Evolutionary conservation across 2,888 invertebrate species (phyloP).

Genomic region (Xestia c-nigrum): DNA sequence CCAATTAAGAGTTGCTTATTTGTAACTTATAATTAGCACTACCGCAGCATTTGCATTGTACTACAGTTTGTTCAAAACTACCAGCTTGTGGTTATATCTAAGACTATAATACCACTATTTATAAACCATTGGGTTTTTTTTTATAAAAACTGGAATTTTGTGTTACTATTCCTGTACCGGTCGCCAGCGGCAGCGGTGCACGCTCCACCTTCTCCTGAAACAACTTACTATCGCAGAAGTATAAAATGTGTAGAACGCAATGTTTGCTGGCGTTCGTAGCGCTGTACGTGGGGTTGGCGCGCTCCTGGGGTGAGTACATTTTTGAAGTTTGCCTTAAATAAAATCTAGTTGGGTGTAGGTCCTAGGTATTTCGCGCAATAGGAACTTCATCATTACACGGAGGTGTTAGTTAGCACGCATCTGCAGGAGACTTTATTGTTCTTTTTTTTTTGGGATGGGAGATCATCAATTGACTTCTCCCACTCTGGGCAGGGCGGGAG

Average conservation of each 20-base stretch:
- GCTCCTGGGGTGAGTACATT: constrained; percentile 83
- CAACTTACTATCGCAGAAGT: background rate
- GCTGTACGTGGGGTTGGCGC: constrained; percentile 76
- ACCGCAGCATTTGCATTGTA: background rate
- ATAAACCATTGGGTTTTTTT: no score
- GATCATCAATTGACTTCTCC: no score
- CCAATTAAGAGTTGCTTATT: background rate
- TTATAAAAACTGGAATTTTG: background rate
- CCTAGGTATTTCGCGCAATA: no score
- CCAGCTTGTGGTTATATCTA: background rate
- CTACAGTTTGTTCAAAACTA: background rate
- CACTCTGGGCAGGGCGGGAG: no score
- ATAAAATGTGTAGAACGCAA: constrained; percentile 85
- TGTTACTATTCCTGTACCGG: background rate
- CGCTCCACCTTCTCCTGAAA: background rate
- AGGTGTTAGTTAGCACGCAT: no score
- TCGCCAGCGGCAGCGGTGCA: background rate
- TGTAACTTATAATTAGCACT: background rate
- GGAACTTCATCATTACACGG: no score
- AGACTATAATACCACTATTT: background rate
- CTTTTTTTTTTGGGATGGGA: no score
- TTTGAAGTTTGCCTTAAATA: no score
- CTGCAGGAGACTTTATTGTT: no score
- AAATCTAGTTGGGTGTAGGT: no score
- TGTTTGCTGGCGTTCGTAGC: constrained; percentile 79